Evolutionary conservation across 1,140 invertebrate species (phyloP), one percentile per base, ranked within the genome.

Genomic region (Campoletis sonorensis): DNA sequence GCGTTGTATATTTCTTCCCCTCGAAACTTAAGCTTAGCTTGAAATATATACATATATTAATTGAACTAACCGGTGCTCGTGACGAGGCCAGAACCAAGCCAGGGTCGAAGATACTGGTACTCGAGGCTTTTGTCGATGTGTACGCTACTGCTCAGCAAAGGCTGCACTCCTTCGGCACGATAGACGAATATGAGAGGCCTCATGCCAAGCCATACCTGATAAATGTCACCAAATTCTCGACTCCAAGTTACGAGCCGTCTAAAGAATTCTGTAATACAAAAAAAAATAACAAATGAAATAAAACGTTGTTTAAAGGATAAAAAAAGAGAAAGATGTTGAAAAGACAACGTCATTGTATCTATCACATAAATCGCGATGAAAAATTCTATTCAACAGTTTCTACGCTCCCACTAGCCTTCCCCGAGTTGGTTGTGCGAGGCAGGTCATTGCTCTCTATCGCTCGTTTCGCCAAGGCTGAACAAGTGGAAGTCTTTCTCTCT

Each of bases 31-130:
- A 51, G 49, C 49, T 51, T 51, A 51, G 49, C 49, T 7, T 18
- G 51, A 8, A 54, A 54, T 18, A 21, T n/a, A 4, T 54, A 21
- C n/a, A 33, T 70, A 18, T 4, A 18, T 18, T 4, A 33, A 18
- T 23, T n/a, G 26, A 54, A 81, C 85, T 86, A 78, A 91, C 92
- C 92, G 51, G 83, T 87, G 45, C 93, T 93, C 1, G 92, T 93
- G 7, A 95, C 86, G 4, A 95, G 89, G 21, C 94, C 94, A n/a
- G 89, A 90, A n/a, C 94, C 94, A 8, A 95, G 90, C 94, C 94
- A 95, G 0, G 93, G 93, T 61, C 93, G 91, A 0, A 96, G 87
- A 82, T 94, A 94, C 49, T 91, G 84, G 85, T 96, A 96, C 81
- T 94, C 94, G 8, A 90, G 85, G 16, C 94, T 92, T 85, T 96